phyloP scores from a whole-genome alignment of 2,888 invertebrate species.

The Athetis lepigone region DNA sequence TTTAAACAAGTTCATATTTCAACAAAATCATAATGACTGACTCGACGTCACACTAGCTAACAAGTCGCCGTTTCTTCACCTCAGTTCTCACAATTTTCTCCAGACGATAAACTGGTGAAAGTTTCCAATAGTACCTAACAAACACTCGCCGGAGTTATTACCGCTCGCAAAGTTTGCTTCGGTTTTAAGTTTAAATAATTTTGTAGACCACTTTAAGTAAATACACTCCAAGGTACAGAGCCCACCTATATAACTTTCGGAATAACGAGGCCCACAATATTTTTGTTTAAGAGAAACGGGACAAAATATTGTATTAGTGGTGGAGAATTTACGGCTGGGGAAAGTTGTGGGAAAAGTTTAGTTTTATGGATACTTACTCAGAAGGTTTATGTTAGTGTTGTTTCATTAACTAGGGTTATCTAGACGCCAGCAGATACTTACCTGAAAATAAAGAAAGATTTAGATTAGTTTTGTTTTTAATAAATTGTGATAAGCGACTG shows the following conservation, averaged over 20 bases:
- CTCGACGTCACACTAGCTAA: background rate
- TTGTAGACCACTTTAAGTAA: conserved; percentile 79
- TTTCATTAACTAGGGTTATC: conserved; percentile 33
- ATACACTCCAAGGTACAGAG: conserved; percentile 71
- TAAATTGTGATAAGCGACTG: no score
- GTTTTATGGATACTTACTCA: conserved; percentile 50
- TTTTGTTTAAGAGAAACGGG: conserved; percentile 52
- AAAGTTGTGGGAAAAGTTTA: conserved; percentile 46
- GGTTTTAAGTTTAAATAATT: conserved; percentile 82
- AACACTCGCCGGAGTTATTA: conserved; percentile 75
- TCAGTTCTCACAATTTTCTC: background rate
- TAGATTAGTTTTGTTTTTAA: conserved; percentile 2
- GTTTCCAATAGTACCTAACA: conserved; percentile 47
- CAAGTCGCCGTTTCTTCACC: background rate
- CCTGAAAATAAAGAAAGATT: conserved; percentile 65
- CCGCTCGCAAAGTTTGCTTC: conserved; percentile 75
- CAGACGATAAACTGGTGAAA: conserved; percentile 35
- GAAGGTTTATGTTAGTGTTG: conserved; percentile 34
- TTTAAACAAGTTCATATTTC: no score
- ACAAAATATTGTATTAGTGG: conserved; percentile 56
- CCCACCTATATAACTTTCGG: conserved; percentile 59
- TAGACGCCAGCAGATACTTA: conserved; percentile 62
- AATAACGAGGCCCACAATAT: conserved; percentile 52
- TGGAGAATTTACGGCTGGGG: conserved; percentile 37
- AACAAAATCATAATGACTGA: no score